Evolutionary conservation across 2,888 invertebrate genomes (phyloP), one percentile per base, ranked within the genome.

Genomic region (Tortricodes alternella): DNA sequence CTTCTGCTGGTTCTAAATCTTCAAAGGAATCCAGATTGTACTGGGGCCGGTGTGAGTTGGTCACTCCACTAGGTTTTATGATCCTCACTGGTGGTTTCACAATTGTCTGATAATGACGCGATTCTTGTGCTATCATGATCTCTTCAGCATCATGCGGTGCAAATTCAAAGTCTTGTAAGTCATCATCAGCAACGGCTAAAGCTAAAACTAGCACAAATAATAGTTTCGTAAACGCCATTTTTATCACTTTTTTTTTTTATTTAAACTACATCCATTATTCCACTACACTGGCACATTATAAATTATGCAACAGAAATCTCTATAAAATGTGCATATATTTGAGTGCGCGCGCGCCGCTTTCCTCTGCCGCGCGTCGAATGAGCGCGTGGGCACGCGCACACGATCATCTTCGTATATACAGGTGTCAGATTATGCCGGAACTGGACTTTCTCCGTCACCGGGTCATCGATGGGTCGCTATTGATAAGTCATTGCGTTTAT

Each of bases 351-450:
- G 83, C 81, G 79, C 71, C 62, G 74, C 70, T 75, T 67, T 71
- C 76, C 72, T 74, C 73, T 76, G 62, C 70, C 71, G 67, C 63
- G 63, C 73, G 77, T 67, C 67, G 82, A 88, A 81, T 86, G 88
- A 75, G 72, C 75, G 76, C 81, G 70, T 70, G 70, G 66, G 68
- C 68, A 64, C 72, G 70, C 71, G 75, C 80, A 73, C 71, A 74
- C 81, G 79, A 80, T 75, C 80, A 78, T 80, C 78, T 76, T 72
- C 76, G 76, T 70, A 68, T 79, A 74, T 76, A 76, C 82, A 74
- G 75, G 78, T 84, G 84, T 85, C 83, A 81, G 81, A 80, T 85
- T 78, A 71, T 85, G 67, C 89, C 89, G 89, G 89, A 89, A 83
- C 86, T 88, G 64, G 59, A 82, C 89, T 89, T 89, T 89, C 89